Conservation (phyloP, 2,113 vertebrate species). For the Carollia perspicillata region DNA sequence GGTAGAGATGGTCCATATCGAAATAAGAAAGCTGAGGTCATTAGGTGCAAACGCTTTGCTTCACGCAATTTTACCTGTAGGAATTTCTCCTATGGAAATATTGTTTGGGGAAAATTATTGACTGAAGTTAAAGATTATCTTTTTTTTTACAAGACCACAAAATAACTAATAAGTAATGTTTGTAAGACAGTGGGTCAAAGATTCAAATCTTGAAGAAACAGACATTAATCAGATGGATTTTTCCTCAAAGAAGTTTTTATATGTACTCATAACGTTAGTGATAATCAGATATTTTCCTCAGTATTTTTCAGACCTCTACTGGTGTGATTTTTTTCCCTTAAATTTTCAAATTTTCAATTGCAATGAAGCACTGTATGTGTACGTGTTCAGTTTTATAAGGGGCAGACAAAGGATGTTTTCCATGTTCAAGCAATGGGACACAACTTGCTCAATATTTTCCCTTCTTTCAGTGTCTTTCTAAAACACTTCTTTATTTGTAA, state of each 20-base stretch:
- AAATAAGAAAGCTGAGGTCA: neutral
- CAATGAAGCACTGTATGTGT: neutral
- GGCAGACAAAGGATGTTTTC: neutral
- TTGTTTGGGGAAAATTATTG: neutral
- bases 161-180: neutral
- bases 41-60: neutral
- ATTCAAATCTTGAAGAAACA: neutral
- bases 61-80: neutral
- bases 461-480: neutral
- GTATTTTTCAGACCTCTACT: neutral
- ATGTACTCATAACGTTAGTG: neutral
- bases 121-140: neutral
- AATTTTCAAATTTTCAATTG: neutral
- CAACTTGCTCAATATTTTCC: neutral
- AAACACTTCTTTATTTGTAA: neutral
- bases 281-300: neutral
- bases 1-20: neutral
- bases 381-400: neutral
- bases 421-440: neutral
- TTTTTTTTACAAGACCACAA: neutral
- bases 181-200: neutral
- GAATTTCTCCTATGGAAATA: conserved; percentile 2
- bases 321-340: neutral
- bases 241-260: neutral
- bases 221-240: neutral